Base-by-base conservation (phyloP, 37 sponge, comb jelly and placozoan species). In the Chondrilla cf. caribensis region DNA sequence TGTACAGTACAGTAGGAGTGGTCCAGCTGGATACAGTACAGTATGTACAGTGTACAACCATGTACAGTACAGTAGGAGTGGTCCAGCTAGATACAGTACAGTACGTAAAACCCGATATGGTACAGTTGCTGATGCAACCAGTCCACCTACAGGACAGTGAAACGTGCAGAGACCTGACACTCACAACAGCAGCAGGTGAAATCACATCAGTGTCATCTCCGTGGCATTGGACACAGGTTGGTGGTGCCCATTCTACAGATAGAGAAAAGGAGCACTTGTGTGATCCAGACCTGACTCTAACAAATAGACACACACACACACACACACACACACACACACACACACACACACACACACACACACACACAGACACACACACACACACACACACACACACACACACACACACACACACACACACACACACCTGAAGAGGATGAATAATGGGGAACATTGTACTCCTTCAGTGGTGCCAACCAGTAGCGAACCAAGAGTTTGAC, bases 401-500 rank as follows among this genome's bases (percentile, higher is more conserved):
- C 68, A 62, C 58, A 58, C 64, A 84, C 57, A 81, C 42, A 36
- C 71, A 40, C 72, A 28, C 47, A 51, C 33, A 66, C 40, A 81
- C 84, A 80, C 80, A 84, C 82, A 64, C 33, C 67, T 26, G 70
- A 4, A 31, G 9, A 26, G 58, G 25, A 26, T 24, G 84, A 42
- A 25, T 82, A 39, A 22, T 60, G 83, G 33, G 70, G 19, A 40
- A 43, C 36, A 37, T 37, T 39, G 41, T 73, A 38, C 29, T 88
- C 88, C 35, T 64, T 66, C n/a, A 79, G 58, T 54, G 77, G 82
- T 37, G 67, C 58, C 29, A 85, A 83, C 90, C 90, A 90, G 85
- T 90, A 90, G 60, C 82, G 86, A n/a, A 82, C 72, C 24, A 90
- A 66, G 5, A 90, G 47, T 21, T 79, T 78, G 8, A 90, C 54